Evolutionary conservation across 2,797 vertebrate species (phyloP), one percentile per base, ranked within the genome.

Genomic region (Parauchenoglanis punctatus): DNA sequence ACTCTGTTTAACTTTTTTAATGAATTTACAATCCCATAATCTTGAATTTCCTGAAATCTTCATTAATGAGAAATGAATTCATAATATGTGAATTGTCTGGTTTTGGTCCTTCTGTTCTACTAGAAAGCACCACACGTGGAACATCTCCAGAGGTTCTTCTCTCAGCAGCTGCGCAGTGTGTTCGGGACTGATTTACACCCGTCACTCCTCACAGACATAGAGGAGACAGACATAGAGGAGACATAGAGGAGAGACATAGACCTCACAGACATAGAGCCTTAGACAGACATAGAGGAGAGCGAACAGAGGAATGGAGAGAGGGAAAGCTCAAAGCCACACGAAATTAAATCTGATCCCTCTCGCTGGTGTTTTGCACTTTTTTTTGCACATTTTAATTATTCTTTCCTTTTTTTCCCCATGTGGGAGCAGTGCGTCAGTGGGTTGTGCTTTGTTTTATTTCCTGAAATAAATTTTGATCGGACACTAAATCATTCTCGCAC

Each of bases 121-220:
- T 49, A 88, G 89, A 54, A 70, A 78, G 61, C 35, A 18, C 81
- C 63, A 65, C 63, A 65, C 11, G 73, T 77, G 65, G 44, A 82
- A 44, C 63, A 59, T 31, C 78, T 89, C 7, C 35, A 70, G 44
- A 65, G n/a, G 11, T 83, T 68, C 80, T 91, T 91, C 25, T 28
- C 73, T 52, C 40, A 80, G 83, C 31, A 65, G 1, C 49, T 89
- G 31, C 25, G 3, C 28, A 31, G 63, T 4, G 85, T 87, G 1
- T 89, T 89, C 8, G 78, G 87, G 3, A 25, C 35, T 17, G 82
- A 44, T 23, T 46, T 85, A 5, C 56, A 77, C 49, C 82, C 70
- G 18, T 75, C 56, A 0, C 78, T 88, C 15, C 76, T 85, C 7
- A 44, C 63, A 17, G 35, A 61, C 54, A 25, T 44, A 35, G 2